Evolutionary conservation across 1,140 invertebrate genomes (phyloP).

Genomic region (Trichomalopsis sarcophagae): DNA sequence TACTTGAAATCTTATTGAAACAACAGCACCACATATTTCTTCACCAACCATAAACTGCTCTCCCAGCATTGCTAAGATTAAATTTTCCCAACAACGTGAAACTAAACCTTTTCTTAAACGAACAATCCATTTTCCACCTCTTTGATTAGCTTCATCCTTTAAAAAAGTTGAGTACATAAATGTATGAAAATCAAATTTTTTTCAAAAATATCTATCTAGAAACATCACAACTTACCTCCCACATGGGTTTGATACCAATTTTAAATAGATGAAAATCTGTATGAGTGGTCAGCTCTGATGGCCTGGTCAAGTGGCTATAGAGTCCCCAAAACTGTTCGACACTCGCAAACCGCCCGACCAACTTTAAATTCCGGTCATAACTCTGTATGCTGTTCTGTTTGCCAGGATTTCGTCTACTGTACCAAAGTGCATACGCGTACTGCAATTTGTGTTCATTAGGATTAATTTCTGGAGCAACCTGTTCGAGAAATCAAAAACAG

Average conservation of each 20-base stretch:
- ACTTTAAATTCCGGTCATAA: conserved; percentile 83
- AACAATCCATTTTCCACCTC: conserved; percentile 98
- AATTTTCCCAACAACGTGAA: conserved; percentile 98
- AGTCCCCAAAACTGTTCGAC: conserved; percentile 98
- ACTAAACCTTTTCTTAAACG: conserved; percentile 95
- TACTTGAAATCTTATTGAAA: conserved; percentile 95
- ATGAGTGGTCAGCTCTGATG: conserved; percentile 90
- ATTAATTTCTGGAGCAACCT: conserved; percentile 80
- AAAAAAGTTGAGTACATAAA: conserved; percentile 21
- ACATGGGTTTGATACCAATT: conserved; percentile 98
- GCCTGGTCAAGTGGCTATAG: conserved; percentile 93
- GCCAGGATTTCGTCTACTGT: conserved; percentile 83
- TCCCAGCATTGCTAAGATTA: conserved; percentile 97
- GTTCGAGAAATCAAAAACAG: conserved; percentile 23
- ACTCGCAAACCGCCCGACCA: conserved; percentile 90
- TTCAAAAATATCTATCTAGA: not conserved
- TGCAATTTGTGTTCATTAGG: conserved; percentile 90
- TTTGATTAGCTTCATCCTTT: conserved; percentile 93
- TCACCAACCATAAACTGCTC: conserved; percentile 99
- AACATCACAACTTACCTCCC: conserved; percentile 82
- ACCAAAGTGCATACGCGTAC: conserved; percentile 93
- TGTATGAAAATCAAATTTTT: conserved; percentile 18
- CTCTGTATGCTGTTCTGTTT: conserved; percentile 80
- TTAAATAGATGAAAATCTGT: conserved; percentile 99
- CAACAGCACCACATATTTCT: conserved; percentile 98